Percentiles rank a stretch among this genome's conserved stretches.
These are phyloP conservation scores for Polyommatus iphigenia DNA, from an alignment of 2,888 invertebrate genomes.

Conservation along the genomic window DNA sequence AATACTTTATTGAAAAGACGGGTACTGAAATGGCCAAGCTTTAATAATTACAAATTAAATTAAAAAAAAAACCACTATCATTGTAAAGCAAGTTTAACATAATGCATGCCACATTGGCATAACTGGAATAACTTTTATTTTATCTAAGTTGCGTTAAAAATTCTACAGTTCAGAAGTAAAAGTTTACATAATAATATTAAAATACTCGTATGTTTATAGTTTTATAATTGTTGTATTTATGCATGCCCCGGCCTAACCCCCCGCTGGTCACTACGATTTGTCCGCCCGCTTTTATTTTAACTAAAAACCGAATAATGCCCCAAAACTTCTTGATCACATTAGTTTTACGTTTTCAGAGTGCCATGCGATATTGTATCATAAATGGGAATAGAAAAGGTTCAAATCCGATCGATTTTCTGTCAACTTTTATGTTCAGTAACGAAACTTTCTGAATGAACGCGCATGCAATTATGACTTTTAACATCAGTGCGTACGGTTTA, in stretches of 20 bases:
- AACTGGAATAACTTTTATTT: not conserved
- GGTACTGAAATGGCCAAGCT: too few relatives aligned
- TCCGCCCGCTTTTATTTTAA: slow-evolving; percentile 62
- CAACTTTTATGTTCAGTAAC: not conserved
- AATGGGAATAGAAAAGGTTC: not conserved
- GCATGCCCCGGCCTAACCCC: slow-evolving; percentile 57
- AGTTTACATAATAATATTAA: slow-evolving; percentile 38
- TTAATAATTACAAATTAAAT: too few relatives aligned
- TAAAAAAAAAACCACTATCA: too few relatives aligned
- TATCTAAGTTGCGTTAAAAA: not conserved
- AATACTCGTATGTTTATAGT: slow-evolving; percentile 49
- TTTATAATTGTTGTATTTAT: slow-evolving; percentile 64
- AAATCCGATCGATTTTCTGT: not conserved
- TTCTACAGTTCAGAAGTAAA: slow-evolving; percentile 1
- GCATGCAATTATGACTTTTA: not conserved
- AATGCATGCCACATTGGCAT: not conserved
- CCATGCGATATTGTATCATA: not conserved
- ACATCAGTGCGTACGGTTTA: not conserved
- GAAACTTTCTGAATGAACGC: not conserved
- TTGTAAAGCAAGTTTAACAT: not conserved
- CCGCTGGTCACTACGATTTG: slow-evolving; percentile 59
- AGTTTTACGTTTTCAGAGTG: not conserved
- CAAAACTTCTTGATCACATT: slow-evolving; percentile 33
- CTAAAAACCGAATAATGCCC: slow-evolving; percentile 70
- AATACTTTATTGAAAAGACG: too few relatives aligned